Base-by-base conservation (phyloP, 1,140 invertebrate genomes). In the Papilio machaon region DNA sequence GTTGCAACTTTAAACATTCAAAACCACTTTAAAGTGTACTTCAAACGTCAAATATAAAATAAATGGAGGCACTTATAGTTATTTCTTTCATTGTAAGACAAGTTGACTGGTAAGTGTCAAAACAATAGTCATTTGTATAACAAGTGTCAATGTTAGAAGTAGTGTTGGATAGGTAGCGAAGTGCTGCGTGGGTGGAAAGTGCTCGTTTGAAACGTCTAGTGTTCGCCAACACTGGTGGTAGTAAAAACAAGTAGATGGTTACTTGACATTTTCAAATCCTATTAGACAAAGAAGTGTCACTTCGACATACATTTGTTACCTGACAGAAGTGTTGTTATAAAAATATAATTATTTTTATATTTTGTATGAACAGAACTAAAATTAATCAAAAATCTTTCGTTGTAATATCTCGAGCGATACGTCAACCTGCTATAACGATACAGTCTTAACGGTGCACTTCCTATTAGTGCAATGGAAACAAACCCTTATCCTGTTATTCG, bases 311-410 rank as follows among this genome's bases (percentile, higher is more conserved):
- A 2, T 38, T 70, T 70, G 64, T 38, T 70, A 67, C 11, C 9
- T 70, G 30, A 35, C 64, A 30, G 30, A 70, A 70, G 13, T 11
- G 30, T 13, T 67, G 30, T 67, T 30, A 30, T 30, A 43, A 43
- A 6, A 43, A 43, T 43, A 43, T 30, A 30, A 30, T 30, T 30
- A 30, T 5, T 54, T 13, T 54, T 2, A 7, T 54, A n/a, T 17
- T n/a, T n/a, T 17, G n/a, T n/a, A 19, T 64, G 11, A 64, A 64
- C 23, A 30, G 13, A 30, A 30, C 23, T 64, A 92, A 92, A 91
- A 93, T 93, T 91, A 93, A 93, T 93, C 91, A 93, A 92, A 92
- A 92, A 92, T 92, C 86, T 91, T 88, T 90, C 88, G 87, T 88
- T 89, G 91, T 94, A 90, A 94, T 93, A 93, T 92, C 91, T 90